These are phyloP conservation scores for Bos javanicus DNA, from an alignment of 2,113 vertebrate genomes.

Conservation along the genomic window DNA sequence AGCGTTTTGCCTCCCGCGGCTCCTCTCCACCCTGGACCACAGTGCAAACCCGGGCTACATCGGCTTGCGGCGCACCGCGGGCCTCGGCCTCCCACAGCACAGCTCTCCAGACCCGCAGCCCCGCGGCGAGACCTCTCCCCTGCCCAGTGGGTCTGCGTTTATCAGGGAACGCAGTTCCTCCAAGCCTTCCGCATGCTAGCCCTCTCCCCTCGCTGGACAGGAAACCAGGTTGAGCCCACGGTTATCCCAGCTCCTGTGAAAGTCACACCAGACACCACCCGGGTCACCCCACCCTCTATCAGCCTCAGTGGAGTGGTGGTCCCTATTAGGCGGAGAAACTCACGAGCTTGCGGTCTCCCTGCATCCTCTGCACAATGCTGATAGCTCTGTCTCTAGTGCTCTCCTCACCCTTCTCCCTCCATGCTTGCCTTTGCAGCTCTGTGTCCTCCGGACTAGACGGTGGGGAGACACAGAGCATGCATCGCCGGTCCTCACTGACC, in stretches of 20 bases:
- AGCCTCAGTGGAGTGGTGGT: rapidly evolving
- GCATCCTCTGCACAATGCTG: rapidly evolving
- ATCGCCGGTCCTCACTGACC: neutral
- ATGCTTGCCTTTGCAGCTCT: too few species aligned
- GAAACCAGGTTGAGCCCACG: rapidly evolving
- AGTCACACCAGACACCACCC: rapidly evolving
- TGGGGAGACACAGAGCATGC: too few species aligned
- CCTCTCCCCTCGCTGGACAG: rapidly evolving
- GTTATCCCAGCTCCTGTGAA: rapidly evolving
- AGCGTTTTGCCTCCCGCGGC: rapidly evolving
- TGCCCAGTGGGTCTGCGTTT: rapidly evolving
- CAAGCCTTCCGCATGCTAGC: rapidly evolving
- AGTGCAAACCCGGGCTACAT: rapidly evolving
- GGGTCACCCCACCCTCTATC: rapidly evolving
- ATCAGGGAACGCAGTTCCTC: rapidly evolving
- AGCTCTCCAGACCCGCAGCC: neutral
- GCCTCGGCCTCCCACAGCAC: neutral
- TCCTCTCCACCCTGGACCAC: rapidly evolving
- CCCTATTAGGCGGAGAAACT: neutral
- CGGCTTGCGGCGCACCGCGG: rapidly evolving
- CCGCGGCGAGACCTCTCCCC: rapidly evolving
- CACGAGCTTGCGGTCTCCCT: rapidly evolving
- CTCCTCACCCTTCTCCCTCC: rapidly evolving
- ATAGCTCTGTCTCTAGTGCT: rapidly evolving
- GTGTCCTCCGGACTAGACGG: rapidly evolving